These are phyloP conservation scores for Drosophila rellima DNA, from an alignment of 2,888 invertebrate species.

Conservation along the genomic window DNA sequence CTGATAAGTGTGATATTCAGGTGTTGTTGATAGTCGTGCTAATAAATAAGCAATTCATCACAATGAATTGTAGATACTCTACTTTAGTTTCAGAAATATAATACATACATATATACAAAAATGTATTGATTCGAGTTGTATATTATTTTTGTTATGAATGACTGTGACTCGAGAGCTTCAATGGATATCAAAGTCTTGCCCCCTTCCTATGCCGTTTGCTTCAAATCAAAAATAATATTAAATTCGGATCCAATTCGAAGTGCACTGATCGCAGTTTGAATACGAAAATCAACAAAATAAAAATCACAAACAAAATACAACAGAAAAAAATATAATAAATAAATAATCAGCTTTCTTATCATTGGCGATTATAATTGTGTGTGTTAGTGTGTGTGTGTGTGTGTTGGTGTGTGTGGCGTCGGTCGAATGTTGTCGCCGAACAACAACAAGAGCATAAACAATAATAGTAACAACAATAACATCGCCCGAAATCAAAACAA, in stretches of 20 bases:
- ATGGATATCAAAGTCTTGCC: background rate
- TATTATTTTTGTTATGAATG: background rate
- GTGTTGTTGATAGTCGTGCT: slow-evolving; percentile 1
- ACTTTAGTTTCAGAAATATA: background rate
- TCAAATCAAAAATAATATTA: background rate
- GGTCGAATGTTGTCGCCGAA: slow-evolving; percentile 56
- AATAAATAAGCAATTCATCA: background rate
- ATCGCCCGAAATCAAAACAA: slow-evolving; percentile 71
- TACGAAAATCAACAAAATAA: slow-evolving; percentile 35
- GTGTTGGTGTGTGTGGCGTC: slow-evolving; percentile 17
- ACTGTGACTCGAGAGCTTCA: background rate
- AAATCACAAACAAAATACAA: slow-evolving; percentile 16
- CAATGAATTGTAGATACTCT: slow-evolving; percentile 3
- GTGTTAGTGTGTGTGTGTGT: slow-evolving; percentile 15
- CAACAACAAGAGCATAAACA: slow-evolving; percentile 26
- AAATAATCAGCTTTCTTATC: slow-evolving; percentile 55
- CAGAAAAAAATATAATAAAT: slow-evolving; percentile 21
- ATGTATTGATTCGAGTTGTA: background rate
- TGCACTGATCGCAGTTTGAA: slow-evolving; percentile 41
- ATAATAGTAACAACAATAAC: slow-evolving; percentile 18
- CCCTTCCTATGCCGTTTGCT: background rate
- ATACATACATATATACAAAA: no score
- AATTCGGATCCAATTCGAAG: slow-evolving; percentile 3
- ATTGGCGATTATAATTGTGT: slow-evolving; percentile 45
- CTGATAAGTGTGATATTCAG: slow-evolving; percentile 1